Evolutionary conservation across 2,797 vertebrate species (phyloP).

Genomic region (Champsocephalus esox): DNA sequence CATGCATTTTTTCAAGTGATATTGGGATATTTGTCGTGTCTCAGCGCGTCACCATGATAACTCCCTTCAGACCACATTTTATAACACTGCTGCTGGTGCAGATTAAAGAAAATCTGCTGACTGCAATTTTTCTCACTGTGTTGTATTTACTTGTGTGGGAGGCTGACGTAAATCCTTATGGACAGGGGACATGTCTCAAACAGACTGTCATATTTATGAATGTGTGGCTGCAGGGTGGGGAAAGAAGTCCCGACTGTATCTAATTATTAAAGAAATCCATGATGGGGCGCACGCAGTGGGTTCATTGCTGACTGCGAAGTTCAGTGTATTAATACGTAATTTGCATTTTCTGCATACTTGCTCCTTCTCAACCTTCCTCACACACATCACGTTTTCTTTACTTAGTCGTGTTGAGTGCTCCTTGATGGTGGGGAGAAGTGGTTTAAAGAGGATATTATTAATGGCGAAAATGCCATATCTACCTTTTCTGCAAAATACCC

Average conservation of each 20-base stretch:
- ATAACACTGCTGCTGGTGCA: slow-evolving; percentile 40
- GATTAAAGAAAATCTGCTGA: slow-evolving; percentile 55
- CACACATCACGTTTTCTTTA: neutral
- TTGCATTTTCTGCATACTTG: neutral
- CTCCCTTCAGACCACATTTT: slow-evolving; percentile 41
- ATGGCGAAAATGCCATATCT: slow-evolving; percentile 5
- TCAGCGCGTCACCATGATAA: slow-evolving; percentile 28
- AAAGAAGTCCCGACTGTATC: slow-evolving; percentile 22
- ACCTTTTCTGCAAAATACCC: slow-evolving; percentile 1
- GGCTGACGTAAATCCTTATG: slow-evolving; percentile 40
- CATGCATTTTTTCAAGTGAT: slow-evolving; percentile 37
- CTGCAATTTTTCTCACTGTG: slow-evolving; percentile 43
- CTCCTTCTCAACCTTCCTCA: slow-evolving; percentile 6
- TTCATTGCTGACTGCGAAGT: slow-evolving; percentile 20
- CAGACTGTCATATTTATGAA: slow-evolving; percentile 53
- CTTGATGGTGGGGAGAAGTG: neutral
- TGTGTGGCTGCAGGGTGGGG: slow-evolving; percentile 18
- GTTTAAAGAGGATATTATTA: neutral
- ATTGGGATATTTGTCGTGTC: slow-evolving; percentile 39
- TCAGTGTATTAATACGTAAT: slow-evolving; percentile 13
- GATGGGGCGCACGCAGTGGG: slow-evolving; percentile 4
- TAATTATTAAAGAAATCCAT: slow-evolving; percentile 28
- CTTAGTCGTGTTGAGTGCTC: slow-evolving; percentile 2
- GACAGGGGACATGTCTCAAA: slow-evolving; percentile 24
- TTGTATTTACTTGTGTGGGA: slow-evolving; percentile 47